Evolutionary conservation across 2,888 invertebrate genomes (phyloP), one percentile per base, ranked within the genome.

Genomic region (Vesta saturnalis): DNA sequence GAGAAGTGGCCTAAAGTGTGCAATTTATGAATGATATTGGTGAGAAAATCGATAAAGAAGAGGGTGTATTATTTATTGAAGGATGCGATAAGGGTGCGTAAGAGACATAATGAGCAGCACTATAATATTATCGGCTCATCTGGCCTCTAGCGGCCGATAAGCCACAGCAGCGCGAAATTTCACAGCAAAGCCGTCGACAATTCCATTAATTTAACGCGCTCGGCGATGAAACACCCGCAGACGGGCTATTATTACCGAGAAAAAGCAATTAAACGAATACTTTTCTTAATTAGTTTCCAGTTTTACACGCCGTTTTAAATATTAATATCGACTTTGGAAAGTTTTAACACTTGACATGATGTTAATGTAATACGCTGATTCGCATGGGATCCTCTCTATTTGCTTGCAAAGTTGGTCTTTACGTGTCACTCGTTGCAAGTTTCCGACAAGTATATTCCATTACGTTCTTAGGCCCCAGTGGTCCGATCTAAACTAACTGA

Each of bases 221-320:
- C 79, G 75, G 75, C 78, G 79, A 78, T 78, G 80, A 79, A 81
- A 80, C 78, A 79, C 77, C 77, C 77, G 74, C 80, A 77, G 77
- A 78, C 78, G 79, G 73, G 79, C 78, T 78, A 79, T 80, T 80
- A 81, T 78, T 78, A 77, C 78, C 76, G 74, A 74, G 77, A 77
- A 77, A 78, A 77, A 73, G 80, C 81, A 82, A 82, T 82, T 82
- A 82, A 81, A 82, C 76, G 81, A 80, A 82, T 82, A 81, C 82
- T 81, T 81, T 81, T 82, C 82, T 81, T 83, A 83, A 83, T 83
- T 83, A 82, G 81, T 82, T 83, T 81, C 74, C 77, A 79, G 80
- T 80, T 81, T 80, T 78, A 80, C 80, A 79, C 76, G 80, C 78
- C 79, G 77, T 77, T 79, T 78, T 78, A 78, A 78, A 79, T 80